phyloP scores from a whole-genome alignment of 2,797 vertebrate genomes.

The Acrossocheilus fasciatus region DNA sequence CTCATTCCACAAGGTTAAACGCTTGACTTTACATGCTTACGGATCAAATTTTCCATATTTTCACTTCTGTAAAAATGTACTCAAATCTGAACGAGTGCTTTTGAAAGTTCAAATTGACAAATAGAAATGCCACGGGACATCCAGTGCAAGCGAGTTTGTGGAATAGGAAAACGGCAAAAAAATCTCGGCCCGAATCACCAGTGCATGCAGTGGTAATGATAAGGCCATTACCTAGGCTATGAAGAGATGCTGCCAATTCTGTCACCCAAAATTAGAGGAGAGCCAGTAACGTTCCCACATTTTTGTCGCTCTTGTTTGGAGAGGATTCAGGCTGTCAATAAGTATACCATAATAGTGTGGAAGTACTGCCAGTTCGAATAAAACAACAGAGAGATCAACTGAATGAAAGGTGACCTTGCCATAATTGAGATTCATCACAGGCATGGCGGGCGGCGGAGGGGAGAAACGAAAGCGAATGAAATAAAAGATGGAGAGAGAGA shows the following conservation, averaged over 20 bases:
- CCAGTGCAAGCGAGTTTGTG: slow-evolving; percentile 41
- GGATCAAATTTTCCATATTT: slow-evolving; percentile 36
- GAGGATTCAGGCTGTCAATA: slow-evolving; percentile 79
- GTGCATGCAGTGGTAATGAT: slow-evolving; percentile 67
- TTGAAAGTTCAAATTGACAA: neutral
- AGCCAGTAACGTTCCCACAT: slow-evolving; percentile 64
- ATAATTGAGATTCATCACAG: slow-evolving; percentile 87
- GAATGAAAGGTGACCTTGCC: slow-evolving; percentile 86
- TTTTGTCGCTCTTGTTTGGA: slow-evolving; percentile 73
- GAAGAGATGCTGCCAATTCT: slow-evolving; percentile 67
- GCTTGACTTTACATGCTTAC: slow-evolving; percentile 49
- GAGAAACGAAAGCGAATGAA: slow-evolving; percentile 66
- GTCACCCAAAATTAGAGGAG: slow-evolving; percentile 68
- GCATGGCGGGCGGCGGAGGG: slow-evolving; percentile 72
- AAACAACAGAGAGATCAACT: slow-evolving; percentile 78
- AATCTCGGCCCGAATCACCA: slow-evolving; percentile 66
- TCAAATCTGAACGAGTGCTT: neutral
- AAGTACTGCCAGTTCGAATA: slow-evolving; percentile 85
- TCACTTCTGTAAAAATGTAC: slow-evolving; percentile 8
- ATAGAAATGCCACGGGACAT: slow-evolving; percentile 25
- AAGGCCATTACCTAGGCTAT: slow-evolving; percentile 68
- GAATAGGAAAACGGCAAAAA: slow-evolving; percentile 60
- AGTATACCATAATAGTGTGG: slow-evolving; percentile 79
- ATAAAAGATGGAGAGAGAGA: slow-evolving; percentile 55
- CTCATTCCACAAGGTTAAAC: slow-evolving; percentile 29